Conservation (phyloP, 2,113 vertebrate species). For the Zeus faber region DNA sequence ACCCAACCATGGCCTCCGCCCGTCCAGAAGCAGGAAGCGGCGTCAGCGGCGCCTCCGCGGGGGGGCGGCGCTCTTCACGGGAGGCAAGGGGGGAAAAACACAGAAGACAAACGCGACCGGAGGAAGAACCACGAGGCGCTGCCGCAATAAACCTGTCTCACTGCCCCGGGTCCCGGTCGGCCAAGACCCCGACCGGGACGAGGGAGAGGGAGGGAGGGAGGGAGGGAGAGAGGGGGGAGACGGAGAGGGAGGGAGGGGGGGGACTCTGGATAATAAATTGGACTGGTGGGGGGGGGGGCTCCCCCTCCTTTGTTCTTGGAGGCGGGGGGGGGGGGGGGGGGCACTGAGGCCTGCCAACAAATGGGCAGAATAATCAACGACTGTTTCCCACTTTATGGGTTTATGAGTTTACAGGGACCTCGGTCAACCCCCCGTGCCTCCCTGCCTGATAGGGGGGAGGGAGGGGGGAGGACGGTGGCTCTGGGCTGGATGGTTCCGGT, state of each 20-base stretch:
- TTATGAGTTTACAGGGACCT: constrained; percentile 51
- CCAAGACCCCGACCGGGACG: neutral
- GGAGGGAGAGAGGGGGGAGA: neutral
- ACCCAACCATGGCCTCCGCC: no score
- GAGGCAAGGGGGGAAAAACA: no score
- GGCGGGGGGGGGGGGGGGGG: constrained; percentile 42
- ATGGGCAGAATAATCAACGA: constrained; percentile 36
- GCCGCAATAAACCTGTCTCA: constrained; percentile 29
- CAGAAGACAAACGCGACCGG: no score
- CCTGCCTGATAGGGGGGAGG: constrained; percentile 25
- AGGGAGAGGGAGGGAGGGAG: constrained; percentile 55
- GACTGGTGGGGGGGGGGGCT: constrained; percentile 9
- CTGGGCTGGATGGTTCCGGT: constrained; percentile 13
- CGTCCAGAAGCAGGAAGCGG: no score
- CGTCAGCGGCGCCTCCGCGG: no score
- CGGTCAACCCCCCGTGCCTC: constrained; percentile 15
- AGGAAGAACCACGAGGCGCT: no score
- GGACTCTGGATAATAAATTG: no score
- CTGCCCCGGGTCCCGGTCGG: neutral
- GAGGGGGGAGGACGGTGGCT: constrained; percentile 2
- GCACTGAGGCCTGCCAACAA: constrained; percentile 54
- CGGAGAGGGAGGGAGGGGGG: neutral
- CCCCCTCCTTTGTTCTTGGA: constrained; percentile 59
- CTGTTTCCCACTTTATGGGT: constrained; percentile 50
- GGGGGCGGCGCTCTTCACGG: no score